Base-by-base conservation (phyloP, 2,888 invertebrate genomes). In the Cancer borealis region DNA sequence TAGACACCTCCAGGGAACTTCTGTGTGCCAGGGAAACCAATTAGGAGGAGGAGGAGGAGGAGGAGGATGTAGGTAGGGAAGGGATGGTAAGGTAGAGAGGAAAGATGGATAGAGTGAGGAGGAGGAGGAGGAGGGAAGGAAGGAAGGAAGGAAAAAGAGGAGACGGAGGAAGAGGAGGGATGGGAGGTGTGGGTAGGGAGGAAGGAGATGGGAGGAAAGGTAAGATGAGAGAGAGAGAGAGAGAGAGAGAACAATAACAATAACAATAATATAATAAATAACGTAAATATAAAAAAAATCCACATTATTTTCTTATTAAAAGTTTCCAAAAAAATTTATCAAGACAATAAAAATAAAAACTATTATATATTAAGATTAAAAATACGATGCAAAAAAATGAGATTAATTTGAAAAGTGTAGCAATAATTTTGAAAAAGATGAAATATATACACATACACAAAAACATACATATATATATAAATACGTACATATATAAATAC, bases 1-100 rank as follows among this genome's bases (percentile, higher is more conserved):
- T 97, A 39, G 98, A 97, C 6, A 97, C 97, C 96, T 98, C 97
- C 96, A 98, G 97, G 96, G 98, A 97, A 96, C 97, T 97, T 96
- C 97, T 97, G 96, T 93, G 45, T 12, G 12, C 12, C 10, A 12
- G 49, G 8, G 12, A 49, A 49, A 12, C 0, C 2, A 0, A 3
- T 49, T 49, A 49, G 12, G 0, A 12, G 49, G 49, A 12, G 8
- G 8, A 12, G 49, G 12, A 49, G 12, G 49, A 17, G 66, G 66
- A 5, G 14, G 14, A 5, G 14, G 21, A n/a, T 4, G 21, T 5
- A 39, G 39, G 39, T n/a, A n/a, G 2, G 39, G 12, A 66, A 21
- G 12, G 8, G 66, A n/a, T n/a, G n/a, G n/a, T n/a, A n/a, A n/a
- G n/a, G n/a, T n/a, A n/a, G n/a, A n/a, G n/a, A n/a, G n/a, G n/a